These are phyloP conservation scores for Macrotrachela quadricornifera DNA, from an alignment of 1,140 invertebrate species.

Conservation along the genomic window DNA sequence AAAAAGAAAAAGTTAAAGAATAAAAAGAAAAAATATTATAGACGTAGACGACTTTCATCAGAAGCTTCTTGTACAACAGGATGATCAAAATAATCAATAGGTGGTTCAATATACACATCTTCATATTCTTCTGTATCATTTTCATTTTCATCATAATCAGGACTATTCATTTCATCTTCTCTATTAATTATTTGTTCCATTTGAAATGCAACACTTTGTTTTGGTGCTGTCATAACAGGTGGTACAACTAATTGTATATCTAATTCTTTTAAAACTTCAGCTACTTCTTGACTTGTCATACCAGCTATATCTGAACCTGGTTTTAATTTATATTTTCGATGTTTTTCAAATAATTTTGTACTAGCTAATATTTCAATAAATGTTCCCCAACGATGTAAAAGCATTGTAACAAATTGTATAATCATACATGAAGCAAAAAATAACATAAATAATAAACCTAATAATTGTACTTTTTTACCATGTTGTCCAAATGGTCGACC, in stretches of 20 bases:
- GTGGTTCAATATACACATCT: conserved; percentile 1
- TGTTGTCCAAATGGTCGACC: conserved; percentile 12
- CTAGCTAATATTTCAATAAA: conserved; percentile 20
- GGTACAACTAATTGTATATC: neutral
- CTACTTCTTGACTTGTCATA: conserved; percentile 1
- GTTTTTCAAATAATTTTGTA: conserved; percentile 10
- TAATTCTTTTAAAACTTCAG: conserved; percentile 7
- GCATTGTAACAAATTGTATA: conserved; percentile 33
- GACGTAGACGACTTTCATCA: too few species aligned
- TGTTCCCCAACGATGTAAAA: conserved; percentile 30
- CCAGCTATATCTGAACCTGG: too few species aligned
- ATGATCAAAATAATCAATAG: conserved; percentile 7
- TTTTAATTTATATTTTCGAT: conserved; percentile 5
- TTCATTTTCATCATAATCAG: too few species aligned
- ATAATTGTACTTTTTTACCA: conserved; percentile 22
- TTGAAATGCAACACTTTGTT: neutral
- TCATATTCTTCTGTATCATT: neutral
- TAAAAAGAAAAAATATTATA: too few species aligned
- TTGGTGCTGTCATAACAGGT: neutral
- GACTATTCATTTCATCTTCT: too few species aligned
- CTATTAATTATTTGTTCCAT: too few species aligned
- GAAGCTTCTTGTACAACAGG: neutral
- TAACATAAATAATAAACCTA: conserved; percentile 31
- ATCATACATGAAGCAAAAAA: conserved; percentile 32
- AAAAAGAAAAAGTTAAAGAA: too few species aligned